Evolutionary conservation across 2,797 vertebrate species (phyloP).

Genomic region (Cyprinella venusta): DNA sequence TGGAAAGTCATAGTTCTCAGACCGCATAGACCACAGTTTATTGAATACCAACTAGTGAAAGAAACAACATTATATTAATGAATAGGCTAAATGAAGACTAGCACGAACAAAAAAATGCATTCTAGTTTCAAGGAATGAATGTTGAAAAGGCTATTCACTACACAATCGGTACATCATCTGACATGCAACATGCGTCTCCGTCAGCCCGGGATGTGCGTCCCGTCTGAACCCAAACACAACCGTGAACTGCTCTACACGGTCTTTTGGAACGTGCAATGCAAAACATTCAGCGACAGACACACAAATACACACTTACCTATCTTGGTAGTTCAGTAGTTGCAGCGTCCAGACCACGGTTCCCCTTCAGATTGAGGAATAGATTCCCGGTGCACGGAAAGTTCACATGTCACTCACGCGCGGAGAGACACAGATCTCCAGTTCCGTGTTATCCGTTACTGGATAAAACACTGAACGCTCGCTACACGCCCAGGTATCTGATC

Average conservation of each 20-base stretch:
- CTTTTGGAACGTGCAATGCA: neutral
- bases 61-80: neutral
- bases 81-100: neutral
- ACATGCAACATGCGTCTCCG: slow-evolving; percentile 20
- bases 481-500: slow-evolving; percentile 84
- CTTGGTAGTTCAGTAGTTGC: slow-evolving; percentile 68
- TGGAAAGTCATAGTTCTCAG: neutral
- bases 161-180: neutral
- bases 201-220: neutral
- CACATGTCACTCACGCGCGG: slow-evolving; percentile 51
- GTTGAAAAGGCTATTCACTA: neutral
- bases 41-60: neutral
- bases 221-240: neutral
- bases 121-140: neutral
- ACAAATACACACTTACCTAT: slow-evolving; percentile 70
- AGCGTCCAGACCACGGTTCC: slow-evolving; percentile 56
- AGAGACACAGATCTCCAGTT: slow-evolving; percentile 11
- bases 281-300: neutral
- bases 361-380: slow-evolving; percentile 20
- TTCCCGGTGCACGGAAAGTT: slow-evolving; percentile 56
- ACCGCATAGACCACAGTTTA: neutral
- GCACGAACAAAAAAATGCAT: neutral
- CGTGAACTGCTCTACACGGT: neutral
- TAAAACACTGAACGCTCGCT: slow-evolving; percentile 65
- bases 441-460: slow-evolving; percentile 30